These are phyloP conservation scores for Nysson spinosus DNA, from an alignment of 2,888 invertebrate species.

Conservation along the genomic window DNA sequence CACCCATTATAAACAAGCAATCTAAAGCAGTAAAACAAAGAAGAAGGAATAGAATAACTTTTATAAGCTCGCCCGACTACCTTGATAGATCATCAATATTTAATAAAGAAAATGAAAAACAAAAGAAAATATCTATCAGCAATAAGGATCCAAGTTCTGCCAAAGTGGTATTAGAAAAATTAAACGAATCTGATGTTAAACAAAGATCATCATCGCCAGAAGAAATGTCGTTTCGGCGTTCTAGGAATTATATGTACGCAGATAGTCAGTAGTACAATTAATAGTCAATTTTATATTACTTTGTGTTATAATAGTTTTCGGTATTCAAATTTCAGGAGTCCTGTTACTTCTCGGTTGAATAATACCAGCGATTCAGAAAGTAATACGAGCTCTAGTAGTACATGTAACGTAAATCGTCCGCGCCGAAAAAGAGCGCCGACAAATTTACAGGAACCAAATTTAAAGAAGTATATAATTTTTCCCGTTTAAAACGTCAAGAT, in stretches of 20 bases:
- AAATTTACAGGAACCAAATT: slow-evolving; percentile 66
- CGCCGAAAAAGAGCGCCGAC: slow-evolving; percentile 66
- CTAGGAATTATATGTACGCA: slow-evolving; percentile 32
- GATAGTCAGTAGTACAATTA: not conserved
- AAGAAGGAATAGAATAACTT: not conserved
- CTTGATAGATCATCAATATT: not conserved
- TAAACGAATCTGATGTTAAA: slow-evolving; percentile 54
- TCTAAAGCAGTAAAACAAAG: not conserved
- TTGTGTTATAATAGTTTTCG: not conserved
- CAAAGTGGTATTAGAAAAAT: slow-evolving; percentile 70
- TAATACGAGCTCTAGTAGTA: slow-evolving; percentile 49
- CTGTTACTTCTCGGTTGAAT: not conserved
- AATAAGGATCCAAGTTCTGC: slow-evolving; percentile 68
- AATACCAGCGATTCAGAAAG: slow-evolving; percentile 65
- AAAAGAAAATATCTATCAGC: slow-evolving; percentile 6
- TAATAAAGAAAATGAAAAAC: not conserved
- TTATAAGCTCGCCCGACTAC: not conserved
- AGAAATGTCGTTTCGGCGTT: slow-evolving; percentile 9
- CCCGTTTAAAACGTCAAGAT: not conserved
- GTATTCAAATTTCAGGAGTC: slow-evolving; percentile 11
- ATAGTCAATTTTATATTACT: not conserved
- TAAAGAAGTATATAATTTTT: slow-evolving; percentile 56
- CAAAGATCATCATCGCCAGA: slow-evolving; percentile 14
- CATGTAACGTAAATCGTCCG: slow-evolving; percentile 51
- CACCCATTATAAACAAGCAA: not conserved